phyloP scores from a whole-genome alignment of 2,888 invertebrate species.

The Girardia tigrina region DNA sequence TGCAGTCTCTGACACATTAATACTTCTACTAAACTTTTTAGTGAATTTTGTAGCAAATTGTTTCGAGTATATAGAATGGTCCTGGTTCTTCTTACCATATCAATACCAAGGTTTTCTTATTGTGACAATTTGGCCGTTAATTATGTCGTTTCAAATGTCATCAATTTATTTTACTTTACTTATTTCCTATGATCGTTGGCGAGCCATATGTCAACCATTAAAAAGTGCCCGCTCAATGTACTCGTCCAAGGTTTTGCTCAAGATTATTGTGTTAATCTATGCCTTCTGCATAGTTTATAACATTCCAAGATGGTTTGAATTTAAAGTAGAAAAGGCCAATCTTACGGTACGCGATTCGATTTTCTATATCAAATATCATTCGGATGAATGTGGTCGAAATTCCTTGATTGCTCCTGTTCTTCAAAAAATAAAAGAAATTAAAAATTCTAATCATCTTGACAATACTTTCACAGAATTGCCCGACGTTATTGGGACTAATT shows the following conservation, averaged over 20 bases:
- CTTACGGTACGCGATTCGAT: not conserved
- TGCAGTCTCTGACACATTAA: not conserved
- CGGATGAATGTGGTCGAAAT: not conserved
- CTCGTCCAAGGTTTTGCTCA: not conserved
- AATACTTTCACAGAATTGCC: not conserved
- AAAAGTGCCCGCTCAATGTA: slow-evolving; percentile 10
- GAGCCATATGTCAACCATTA: not conserved
- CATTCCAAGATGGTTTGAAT: slow-evolving; percentile 10
- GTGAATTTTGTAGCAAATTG: slow-evolving; percentile 16
- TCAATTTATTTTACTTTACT: slow-evolving; percentile 1
- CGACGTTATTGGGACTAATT: not conserved
- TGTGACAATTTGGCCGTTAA: slow-evolving; percentile 4
- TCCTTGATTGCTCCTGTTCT: not conserved
- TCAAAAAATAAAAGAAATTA: not conserved
- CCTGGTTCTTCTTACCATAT: not conserved
- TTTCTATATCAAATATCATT: not conserved
- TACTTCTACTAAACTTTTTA: not conserved
- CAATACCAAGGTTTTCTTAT: slow-evolving; percentile 8
- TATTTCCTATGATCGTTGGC: not conserved
- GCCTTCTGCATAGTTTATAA: not conserved
- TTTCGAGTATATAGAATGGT: not conserved
- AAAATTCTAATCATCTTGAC: not conserved
- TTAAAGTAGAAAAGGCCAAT: not conserved
- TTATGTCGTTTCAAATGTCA: slow-evolving; percentile 17
- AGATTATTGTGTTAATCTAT: not conserved